A percentile compares a stretch with the other conserved stretches of the same genome.
Conservation (phyloP, 2,797 vertebrate species). For the Otolemur crassicaudatus region DNA sequence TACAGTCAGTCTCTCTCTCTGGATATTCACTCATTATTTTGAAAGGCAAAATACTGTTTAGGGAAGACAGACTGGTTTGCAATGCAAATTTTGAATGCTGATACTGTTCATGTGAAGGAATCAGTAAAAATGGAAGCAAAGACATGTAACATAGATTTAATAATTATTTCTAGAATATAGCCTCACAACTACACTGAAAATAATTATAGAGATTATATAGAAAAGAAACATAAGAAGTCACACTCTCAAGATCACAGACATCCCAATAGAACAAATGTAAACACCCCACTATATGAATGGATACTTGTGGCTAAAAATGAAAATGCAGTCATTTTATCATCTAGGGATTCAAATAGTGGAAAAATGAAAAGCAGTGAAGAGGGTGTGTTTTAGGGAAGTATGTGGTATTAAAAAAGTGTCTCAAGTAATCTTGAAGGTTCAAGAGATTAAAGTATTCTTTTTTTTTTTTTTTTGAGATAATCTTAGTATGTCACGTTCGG, state of each 20-base stretch:
- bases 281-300: neutral
- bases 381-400: neutral
- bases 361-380: neutral
- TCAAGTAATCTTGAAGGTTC: neutral
- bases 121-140: neutral
- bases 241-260: conserved; percentile 19
- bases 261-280: neutral
- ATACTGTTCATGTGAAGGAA: neutral
- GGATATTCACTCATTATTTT: neutral
- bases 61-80: neutral
- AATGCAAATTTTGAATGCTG: conserved; percentile 6
- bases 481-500: no score
- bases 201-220: neutral
- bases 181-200: neutral
- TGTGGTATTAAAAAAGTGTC: neutral
- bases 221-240: conserved; percentile 3
- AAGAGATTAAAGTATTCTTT: conserved; percentile 23
- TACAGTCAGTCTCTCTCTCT: neutral
- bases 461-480: no score
- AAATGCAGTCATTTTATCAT: neutral
- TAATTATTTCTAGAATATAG: neutral
- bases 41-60: neutral
- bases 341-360: neutral
- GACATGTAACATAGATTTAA: neutral
- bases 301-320: neutral